Evolutionary conservation across 2,797 vertebrate species (phyloP).

Genomic region (Mus spretus): DNA sequence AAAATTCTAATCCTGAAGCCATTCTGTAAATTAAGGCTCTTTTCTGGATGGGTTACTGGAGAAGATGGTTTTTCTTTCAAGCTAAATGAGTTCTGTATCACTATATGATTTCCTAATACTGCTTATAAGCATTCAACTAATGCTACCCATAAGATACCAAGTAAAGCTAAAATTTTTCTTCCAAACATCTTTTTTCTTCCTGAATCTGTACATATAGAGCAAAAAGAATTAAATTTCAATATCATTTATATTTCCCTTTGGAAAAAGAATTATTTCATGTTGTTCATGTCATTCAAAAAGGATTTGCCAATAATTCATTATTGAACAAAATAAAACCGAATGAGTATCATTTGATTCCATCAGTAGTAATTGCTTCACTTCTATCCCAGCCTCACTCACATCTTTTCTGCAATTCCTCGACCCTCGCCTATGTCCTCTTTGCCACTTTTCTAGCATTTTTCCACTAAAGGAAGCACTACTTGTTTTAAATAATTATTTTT

Average conservation of each 20-base stretch:
- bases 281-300: not conserved
- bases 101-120: not conserved
- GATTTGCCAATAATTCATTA: not conserved
- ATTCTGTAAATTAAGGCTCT: constrained; percentile 3
- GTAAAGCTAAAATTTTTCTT: not conserved
- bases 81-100: not conserved
- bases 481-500: not conserved
- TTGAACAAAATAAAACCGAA: not conserved
- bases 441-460: not conserved
- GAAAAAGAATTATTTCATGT: not conserved
- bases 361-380: not conserved
- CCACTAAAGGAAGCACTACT: not conserved
- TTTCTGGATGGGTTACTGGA: not conserved
- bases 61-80: constrained; percentile 27
- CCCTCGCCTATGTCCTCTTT: not conserved
- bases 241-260: not conserved
- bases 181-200: not conserved
- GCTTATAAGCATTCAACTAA: not conserved
- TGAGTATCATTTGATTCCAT: not conserved
- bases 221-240: not conserved
- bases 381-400: not conserved
- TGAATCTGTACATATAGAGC: not conserved
- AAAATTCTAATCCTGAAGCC: not conserved
- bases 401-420: not conserved
- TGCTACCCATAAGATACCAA: not conserved